Evolutionary conservation across 2,113 vertebrate species (phyloP).

Genomic region (Ochotona curzoniae): DNA sequence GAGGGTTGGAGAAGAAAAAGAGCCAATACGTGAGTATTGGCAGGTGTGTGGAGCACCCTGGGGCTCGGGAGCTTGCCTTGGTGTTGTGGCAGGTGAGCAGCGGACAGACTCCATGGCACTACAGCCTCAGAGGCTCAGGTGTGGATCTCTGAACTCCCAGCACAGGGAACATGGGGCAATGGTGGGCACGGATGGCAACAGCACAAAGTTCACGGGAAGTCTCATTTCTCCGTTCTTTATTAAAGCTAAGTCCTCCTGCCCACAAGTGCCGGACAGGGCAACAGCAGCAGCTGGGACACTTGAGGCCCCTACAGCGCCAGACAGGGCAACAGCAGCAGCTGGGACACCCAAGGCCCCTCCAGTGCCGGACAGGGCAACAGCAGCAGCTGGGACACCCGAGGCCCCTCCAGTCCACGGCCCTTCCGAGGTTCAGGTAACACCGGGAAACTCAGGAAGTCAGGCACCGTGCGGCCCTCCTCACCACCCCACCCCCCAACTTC

Average conservation of each 20-base stretch:
- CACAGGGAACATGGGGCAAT: no score
- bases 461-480: neutral
- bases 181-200: neutral
- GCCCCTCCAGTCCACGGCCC: neutral
- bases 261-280: neutral
- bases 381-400: neutral
- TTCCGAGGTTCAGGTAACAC: slow-evolving; percentile 10
- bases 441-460: neutral
- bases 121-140: neutral
- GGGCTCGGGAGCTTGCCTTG: neutral
- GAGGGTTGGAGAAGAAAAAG: neutral
- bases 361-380: neutral
- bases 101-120: rapidly evolving
- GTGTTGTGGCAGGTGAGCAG: no score
- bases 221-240: slow-evolving; percentile 76
- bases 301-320: no score
- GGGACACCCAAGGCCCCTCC: no score
- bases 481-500: neutral
- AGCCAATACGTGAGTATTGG: neutral
- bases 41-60: neutral
- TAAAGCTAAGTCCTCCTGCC: slow-evolving; percentile 73
- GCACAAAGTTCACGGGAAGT: slow-evolving; percentile 37
- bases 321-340: no score
- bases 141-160: neutral
- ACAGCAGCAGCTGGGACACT: neutral